These are phyloP conservation scores for Hyphantria cunea DNA, from an alignment of 1,140 invertebrate species.

Conservation along the genomic window DNA sequence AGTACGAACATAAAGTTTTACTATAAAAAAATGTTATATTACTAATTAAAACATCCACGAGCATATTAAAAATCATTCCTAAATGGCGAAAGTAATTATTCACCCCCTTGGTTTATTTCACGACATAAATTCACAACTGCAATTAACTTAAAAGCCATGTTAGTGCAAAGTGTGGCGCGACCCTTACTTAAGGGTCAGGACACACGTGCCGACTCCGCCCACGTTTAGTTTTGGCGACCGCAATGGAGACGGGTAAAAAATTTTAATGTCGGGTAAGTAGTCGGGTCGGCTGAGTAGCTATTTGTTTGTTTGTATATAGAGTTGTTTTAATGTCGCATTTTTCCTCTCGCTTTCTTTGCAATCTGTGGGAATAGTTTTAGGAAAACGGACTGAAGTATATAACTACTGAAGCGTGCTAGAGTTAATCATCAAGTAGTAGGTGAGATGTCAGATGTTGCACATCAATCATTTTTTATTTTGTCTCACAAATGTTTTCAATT, in stretches of 20 bases:
- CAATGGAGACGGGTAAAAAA: constrained; percentile 28
- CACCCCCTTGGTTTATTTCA: constrained; percentile 56
- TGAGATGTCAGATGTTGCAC: too few relatives aligned
- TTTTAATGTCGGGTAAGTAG: constrained; percentile 18
- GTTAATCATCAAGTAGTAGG: too few relatives aligned
- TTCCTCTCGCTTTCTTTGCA: too few relatives aligned
- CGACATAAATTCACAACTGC: constrained; percentile 59
- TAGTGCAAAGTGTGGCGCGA: constrained; percentile 51
- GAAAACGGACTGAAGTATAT: too few relatives aligned
- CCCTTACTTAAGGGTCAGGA: constrained; percentile 65
- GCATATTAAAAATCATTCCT: constrained; percentile 28
- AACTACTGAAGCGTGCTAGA: too few relatives aligned
- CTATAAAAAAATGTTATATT: constrained; percentile 16
- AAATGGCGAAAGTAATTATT: constrained; percentile 42
- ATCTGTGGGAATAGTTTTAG: too few relatives aligned
- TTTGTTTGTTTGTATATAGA: neutral
- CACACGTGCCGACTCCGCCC: constrained; percentile 68
- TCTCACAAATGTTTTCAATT: too few relatives aligned
- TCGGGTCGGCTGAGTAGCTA: neutral
- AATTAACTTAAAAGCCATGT: constrained; percentile 77
- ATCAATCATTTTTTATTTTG: too few relatives aligned
- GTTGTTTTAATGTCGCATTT: too few relatives aligned
- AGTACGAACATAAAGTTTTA: neutral
- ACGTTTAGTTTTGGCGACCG: constrained; percentile 48
- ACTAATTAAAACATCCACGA: constrained; percentile 24